These are phyloP conservation scores for Pseudococcus viburni DNA, from an alignment of 2,888 invertebrate species.

Conservation along the genomic window DNA sequence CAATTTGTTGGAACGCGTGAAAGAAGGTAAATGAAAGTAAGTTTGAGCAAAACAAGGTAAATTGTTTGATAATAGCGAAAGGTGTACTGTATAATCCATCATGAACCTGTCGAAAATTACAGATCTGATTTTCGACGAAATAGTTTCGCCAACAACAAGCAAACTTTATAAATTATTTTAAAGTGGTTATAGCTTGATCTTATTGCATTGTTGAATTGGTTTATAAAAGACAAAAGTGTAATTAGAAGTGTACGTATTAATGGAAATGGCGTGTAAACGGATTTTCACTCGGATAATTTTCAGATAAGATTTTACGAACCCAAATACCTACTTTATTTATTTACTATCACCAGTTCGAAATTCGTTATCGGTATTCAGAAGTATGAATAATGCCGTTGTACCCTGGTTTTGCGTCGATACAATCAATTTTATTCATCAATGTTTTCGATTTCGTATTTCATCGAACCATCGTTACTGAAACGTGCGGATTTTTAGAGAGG, in stretches of 20 bases:
- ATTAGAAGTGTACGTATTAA: conserved; percentile 10
- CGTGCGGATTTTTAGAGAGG: no score
- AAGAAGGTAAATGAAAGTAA: background rate
- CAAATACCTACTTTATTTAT: conserved; percentile 7
- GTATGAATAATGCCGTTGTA: background rate
- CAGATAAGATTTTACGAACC: background rate
- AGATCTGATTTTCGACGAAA: conserved; percentile 23
- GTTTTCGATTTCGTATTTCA: background rate
- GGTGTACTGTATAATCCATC: background rate
- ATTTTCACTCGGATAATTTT: conserved; percentile 13
- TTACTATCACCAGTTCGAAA: background rate
- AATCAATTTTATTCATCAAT: background rate
- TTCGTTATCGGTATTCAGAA: background rate
- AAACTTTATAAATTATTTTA: conserved; percentile 17
- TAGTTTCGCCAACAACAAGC: background rate
- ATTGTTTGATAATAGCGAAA: background rate
- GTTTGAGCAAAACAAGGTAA: background rate
- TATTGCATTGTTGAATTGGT: conserved; percentile 22
- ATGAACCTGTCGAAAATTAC: conserved; percentile 12
- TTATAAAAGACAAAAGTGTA: conserved; percentile 21
- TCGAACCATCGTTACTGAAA: background rate
- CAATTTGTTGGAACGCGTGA: background rate
- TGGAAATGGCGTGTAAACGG: conserved; percentile 31
- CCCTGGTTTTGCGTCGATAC: background rate
- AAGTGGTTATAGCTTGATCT: conserved; percentile 18